Evolutionary conservation across 53 echinoderm and acorn worm species (phyloP), one percentile per base, ranked within the genome.

Genomic region (Glandiceps talaboti): DNA sequence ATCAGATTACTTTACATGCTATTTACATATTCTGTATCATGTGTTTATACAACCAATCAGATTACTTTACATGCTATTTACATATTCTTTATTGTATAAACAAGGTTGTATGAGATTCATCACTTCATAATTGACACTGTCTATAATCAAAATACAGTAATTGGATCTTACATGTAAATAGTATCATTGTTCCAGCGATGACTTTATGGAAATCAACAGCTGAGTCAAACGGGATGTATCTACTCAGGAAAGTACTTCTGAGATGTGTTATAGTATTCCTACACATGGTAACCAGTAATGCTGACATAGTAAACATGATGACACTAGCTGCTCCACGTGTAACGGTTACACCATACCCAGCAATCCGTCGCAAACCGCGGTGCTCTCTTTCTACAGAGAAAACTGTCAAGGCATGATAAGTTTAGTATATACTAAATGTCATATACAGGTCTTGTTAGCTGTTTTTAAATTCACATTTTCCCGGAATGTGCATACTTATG

Each of bases 171-270:
- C 91, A 83, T 75, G 91, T 83, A 79, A 88, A 91, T 29, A 81
- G 28, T 0, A 91, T 30, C 25, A 85, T 81, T n/a, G 80, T 81
- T 77, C 33, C 80, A 0, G 91, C 91, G 28, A 91, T 64, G 14
- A 88, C 31, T 73, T 91, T 91, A 77, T 91, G 91, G 72, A 91
- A 88, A 29, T 77, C 30, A 27, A 88, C 82, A 28, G 81, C 30
- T 1, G 88, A 83, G 76, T 91, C 91, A 80, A 91, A 81, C 0
- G 91, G 91, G 1, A 91, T 74, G 74, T 86, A 91, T 74, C 84
- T 85, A 76, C 81, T 75, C 1, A 88, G 73, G 31, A 91, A 83
- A 25, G 91, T 91, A 77, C 88, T 88, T 31, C 91, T 81, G 14
- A 91, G 80, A 29, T 79, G 80, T 32, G 91, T 91, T 27, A 88